Conservation (phyloP, 2,888 invertebrate genomes). For the Escarpia spicata region DNA sequence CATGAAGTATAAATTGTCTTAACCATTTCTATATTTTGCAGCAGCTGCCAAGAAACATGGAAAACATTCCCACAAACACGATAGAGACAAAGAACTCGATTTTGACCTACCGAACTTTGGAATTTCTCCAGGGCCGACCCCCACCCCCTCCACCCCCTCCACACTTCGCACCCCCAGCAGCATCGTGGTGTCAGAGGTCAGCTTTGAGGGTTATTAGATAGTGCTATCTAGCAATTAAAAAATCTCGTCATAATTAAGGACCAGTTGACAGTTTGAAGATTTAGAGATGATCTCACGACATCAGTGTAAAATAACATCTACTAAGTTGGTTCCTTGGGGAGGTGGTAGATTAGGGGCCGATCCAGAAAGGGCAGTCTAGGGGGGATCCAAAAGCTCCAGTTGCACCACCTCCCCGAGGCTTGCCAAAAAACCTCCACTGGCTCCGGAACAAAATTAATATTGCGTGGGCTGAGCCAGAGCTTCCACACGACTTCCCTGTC, state of each 20-base stretch:
- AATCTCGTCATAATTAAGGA: background rate
- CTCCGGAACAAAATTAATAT: no score
- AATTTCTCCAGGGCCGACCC: constrained; percentile 18
- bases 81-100: background rate
- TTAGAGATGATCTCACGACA: no score
- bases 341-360: no score
- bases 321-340: no score
- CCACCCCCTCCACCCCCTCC: constrained; percentile 21
- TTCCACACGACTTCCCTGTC: no score
- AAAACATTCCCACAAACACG: background rate
- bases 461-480: no score
- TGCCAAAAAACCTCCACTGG: no score
- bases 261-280: no score
- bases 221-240: background rate
- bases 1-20: background rate
- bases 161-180: constrained; percentile 18
- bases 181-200: background rate
- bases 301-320: no score
- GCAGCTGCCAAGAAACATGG: background rate
- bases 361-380: no score
- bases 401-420: no score
- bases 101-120: constrained; percentile 19
- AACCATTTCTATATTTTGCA: background rate
- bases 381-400: no score
- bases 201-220: background rate